Evolutionary conservation across 1,140 invertebrate species (phyloP).

Genomic region (Mylabris phalerata): DNA sequence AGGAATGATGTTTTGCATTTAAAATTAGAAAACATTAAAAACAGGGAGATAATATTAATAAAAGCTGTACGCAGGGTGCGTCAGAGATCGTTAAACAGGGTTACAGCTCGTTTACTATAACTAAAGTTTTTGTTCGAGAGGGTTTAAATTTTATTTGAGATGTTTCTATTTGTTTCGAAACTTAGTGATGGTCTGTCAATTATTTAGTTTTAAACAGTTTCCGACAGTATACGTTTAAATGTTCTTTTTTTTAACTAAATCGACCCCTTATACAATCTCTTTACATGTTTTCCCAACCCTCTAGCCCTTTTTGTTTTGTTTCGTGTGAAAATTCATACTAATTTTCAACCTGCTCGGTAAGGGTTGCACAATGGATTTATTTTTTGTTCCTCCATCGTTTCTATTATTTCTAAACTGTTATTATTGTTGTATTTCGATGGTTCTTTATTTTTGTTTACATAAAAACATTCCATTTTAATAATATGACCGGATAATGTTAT

Average conservation of each 20-base stretch:
- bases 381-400: too few species aligned
- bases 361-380: neutral
- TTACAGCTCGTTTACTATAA: slow-evolving; percentile 16
- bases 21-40: slow-evolving; percentile 4
- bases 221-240: slow-evolving; percentile 3
- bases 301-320: neutral
- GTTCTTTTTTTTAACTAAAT: neutral
- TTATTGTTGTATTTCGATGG: too few species aligned
- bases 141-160: slow-evolving; percentile 11
- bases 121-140: slow-evolving; percentile 7
- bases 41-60: slow-evolving; percentile 5
- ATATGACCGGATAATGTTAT: too few species aligned
- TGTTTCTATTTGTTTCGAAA: slow-evolving; percentile 8
- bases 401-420: too few species aligned
- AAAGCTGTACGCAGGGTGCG: slow-evolving; percentile 6
- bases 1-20: slow-evolving; percentile 4
- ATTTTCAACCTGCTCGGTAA: neutral
- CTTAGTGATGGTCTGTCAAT: slow-evolving; percentile 16
- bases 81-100: slow-evolving; percentile 15
- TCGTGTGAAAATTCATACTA: neutral
- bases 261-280: neutral
- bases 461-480: too few species aligned
- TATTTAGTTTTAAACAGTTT: slow-evolving; percentile 18
- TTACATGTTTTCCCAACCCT: neutral
- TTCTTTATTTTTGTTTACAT: too few species aligned